A percentile compares a stretch with the other conserved stretches of the same genome.
phyloP scores from a whole-genome alignment of 2,113 vertebrate species.

The Rostratula benghalensis region DNA sequence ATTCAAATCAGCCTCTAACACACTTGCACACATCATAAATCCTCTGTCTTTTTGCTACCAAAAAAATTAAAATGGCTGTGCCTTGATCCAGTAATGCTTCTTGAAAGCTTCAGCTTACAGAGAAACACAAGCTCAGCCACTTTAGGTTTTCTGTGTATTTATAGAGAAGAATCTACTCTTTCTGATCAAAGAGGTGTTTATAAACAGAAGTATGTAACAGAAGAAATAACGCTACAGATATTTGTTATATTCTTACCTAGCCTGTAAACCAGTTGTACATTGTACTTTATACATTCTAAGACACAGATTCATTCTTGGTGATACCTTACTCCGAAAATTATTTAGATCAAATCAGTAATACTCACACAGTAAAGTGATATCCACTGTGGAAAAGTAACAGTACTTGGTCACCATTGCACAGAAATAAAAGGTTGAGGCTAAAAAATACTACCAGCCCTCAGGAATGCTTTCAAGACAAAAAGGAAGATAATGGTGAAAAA shows the following conservation, averaged over 20 bases:
- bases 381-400: not conserved
- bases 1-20: slow-evolving; percentile 31
- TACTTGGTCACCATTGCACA: not conserved
- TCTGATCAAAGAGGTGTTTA: not conserved
- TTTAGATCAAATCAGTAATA: not conserved
- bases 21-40: slow-evolving; percentile 23
- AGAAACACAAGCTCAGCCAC: not conserved
- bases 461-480: not conserved
- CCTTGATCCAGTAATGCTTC: not conserved
- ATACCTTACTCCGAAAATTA: not conserved
- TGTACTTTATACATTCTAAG: not conserved
- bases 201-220: not conserved
- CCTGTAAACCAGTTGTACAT: not conserved
- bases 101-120: not conserved
- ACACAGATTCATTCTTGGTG: not conserved
- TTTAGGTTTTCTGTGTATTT: not conserved
- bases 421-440: not conserved
- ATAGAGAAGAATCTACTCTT: not conserved
- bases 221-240: not conserved
- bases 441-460: not conserved
- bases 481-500: not conserved
- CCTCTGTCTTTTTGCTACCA: not conserved
- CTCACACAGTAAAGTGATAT: not conserved
- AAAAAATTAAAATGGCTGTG: not conserved
- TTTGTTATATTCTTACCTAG: not conserved